phyloP scores from a whole-genome alignment of 2,797 vertebrate species.

The Perodicticus potto region DNA sequence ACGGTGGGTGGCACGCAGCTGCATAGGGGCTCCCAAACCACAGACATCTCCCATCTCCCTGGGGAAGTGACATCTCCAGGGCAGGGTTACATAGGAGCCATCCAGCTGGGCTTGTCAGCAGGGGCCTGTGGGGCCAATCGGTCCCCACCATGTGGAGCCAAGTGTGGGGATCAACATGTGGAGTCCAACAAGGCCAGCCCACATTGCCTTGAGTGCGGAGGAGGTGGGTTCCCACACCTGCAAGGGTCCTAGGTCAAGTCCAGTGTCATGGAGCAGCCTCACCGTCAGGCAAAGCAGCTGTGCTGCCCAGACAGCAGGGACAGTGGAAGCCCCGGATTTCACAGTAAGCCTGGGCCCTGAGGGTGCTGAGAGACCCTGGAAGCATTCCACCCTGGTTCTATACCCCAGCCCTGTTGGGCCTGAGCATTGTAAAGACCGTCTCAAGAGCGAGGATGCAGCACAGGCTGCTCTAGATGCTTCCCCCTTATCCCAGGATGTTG shows the following conservation, averaged over 20 bases:
- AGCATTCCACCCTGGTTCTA: background rate
- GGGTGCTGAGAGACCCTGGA: background rate
- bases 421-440: background rate
- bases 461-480: background rate
- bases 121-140: rapidly evolving
- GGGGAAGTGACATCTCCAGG: rapidly evolving
- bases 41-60: background rate
- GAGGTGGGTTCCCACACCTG: background rate
- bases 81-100: no score
- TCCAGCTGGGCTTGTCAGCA: background rate
- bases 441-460: rapidly evolving
- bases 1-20: rapidly evolving
- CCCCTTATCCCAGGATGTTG: background rate
- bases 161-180: rapidly evolving
- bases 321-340: background rate
- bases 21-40: background rate
- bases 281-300: no score
- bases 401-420: background rate
- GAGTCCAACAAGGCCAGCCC: rapidly evolving
- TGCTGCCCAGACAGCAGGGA: background rate
- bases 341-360: no score
- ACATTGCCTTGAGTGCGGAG: background rate
- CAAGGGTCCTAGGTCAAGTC: background rate
- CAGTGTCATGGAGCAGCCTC: background rate
- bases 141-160: background rate